These are phyloP conservation scores for Percina caprodes DNA, from an alignment of 2,113 vertebrate genomes.

Conservation along the genomic window DNA sequence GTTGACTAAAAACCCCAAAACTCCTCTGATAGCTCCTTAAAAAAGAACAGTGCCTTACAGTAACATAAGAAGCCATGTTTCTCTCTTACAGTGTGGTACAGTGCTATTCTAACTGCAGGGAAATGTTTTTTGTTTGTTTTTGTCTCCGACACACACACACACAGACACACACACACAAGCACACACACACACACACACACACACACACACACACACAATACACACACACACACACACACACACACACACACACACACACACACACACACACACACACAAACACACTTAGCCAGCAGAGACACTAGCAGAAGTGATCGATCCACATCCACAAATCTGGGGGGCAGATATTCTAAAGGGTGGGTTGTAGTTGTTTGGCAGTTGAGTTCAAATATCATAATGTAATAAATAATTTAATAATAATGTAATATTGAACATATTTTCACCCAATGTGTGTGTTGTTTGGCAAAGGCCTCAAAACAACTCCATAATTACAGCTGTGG, in stretches of 20 bases:
- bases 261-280: neutral
- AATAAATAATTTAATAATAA: no score
- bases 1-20: no score
- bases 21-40: no score
- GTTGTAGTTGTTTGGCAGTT: no score
- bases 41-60: neutral
- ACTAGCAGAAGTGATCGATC: no score
- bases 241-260: neutral
- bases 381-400: no score
- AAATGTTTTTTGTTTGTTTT: conserved; percentile 14
- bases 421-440: no score
- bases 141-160: neutral
- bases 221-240: no score
- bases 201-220: neutral
- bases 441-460: no score
- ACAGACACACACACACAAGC: neutral
- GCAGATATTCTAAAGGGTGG: no score
- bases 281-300: no score
- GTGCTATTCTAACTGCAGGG: conserved; percentile 9
- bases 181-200: neutral
- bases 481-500: neutral
- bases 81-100: conserved; percentile 13
- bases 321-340: no score
- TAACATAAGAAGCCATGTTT: conserved; percentile 39
- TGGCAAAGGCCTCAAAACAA: neutral